A percentile compares a stretch with the other conserved stretches of the same genome.
Evolutionary conservation across 2,113 vertebrate genomes (phyloP).

Genomic region (Pedionomus torquatus): DNA sequence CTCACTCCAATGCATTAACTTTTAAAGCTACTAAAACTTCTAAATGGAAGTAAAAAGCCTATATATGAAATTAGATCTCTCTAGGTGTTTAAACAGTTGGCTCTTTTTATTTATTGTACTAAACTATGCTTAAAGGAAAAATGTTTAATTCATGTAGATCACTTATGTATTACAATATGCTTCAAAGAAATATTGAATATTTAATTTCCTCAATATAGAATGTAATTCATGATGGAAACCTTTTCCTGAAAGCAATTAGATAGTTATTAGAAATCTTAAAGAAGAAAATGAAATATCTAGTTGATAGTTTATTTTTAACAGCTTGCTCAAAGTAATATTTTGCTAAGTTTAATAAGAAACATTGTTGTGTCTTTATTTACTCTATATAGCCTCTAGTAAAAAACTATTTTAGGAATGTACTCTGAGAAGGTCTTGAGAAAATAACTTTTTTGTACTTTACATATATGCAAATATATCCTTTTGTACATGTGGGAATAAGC

Average conservation of each 20-base stretch:
- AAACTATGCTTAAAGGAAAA: constrained; percentile 1
- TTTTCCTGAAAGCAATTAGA: background rate
- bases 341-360: background rate
- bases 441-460: background rate
- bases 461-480: background rate
- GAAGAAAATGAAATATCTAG: background rate
- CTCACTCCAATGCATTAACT: background rate
- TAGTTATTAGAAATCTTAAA: background rate
- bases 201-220: background rate
- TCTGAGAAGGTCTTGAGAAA: background rate
- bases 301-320: background rate
- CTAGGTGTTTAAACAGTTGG: background rate
- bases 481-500: background rate
- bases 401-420: background rate
- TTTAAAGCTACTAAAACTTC: background rate
- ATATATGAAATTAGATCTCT: background rate
- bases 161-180: background rate
- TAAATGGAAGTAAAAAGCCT: background rate
- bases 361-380: background rate
- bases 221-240: background rate
- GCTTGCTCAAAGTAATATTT: background rate
- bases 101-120: background rate
- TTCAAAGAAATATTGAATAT: constrained; percentile 11
- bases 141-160: constrained; percentile 2
- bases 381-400: background rate